Conservation (phyloP, 2,113 vertebrate species). For the Procapra przewalskii region DNA sequence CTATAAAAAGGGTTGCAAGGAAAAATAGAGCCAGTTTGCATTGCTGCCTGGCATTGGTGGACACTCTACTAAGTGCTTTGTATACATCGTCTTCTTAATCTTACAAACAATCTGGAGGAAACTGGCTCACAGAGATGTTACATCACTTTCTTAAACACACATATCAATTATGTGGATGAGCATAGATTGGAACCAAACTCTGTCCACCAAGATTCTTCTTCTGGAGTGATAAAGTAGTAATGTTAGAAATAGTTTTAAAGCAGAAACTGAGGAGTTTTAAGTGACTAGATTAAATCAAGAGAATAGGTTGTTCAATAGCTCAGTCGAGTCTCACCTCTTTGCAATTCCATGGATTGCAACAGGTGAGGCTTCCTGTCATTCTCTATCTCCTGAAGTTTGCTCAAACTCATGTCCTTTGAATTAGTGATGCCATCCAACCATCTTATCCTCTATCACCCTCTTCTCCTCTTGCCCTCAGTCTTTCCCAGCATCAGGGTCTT, state of each 20-base stretch:
- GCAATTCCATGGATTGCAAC: not conserved
- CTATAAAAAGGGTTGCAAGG: not conserved
- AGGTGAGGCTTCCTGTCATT: not conserved
- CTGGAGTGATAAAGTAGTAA: not conserved
- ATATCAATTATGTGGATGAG: not conserved
- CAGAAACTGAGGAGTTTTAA: not conserved
- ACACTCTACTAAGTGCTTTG: not conserved
- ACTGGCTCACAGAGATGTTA: not conserved
- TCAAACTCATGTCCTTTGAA: not conserved
- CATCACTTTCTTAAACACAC: not conserved
- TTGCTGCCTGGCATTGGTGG: rapidly evolving
- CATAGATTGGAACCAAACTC: not conserved
- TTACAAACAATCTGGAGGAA: not conserved
- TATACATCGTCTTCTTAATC: not conserved
- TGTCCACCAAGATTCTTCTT: not conserved
- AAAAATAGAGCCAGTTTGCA: not conserved
- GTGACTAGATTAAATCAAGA: not conserved
- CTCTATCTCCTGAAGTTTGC: not conserved
- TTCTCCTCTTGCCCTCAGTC: not conserved
- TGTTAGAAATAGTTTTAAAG: not conserved
- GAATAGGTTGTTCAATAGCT: not conserved
- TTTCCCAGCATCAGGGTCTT: not conserved
- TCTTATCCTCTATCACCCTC: not conserved
- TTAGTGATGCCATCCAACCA: not conserved
- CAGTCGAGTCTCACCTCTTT: not conserved